phyloP scores from a whole-genome alignment of 2,888 invertebrate genomes.

The Eupithecia insigniata region DNA sequence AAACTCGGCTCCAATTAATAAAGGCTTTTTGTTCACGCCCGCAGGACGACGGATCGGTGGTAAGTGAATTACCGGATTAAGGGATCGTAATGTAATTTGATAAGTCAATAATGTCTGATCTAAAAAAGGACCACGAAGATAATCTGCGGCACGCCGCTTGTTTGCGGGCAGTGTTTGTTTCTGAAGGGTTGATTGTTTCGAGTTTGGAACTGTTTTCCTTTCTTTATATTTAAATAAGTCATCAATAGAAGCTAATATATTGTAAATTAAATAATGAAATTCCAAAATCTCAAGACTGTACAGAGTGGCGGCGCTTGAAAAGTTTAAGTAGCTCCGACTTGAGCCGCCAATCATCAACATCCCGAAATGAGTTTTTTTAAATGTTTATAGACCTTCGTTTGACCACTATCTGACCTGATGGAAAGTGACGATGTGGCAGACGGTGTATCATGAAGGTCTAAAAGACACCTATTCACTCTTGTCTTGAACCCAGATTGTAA shows the following conservation, averaged over 20 bases:
- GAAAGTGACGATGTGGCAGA: too few species aligned
- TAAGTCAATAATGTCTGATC: slow-evolving; percentile 25
- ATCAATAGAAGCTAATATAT: neutral
- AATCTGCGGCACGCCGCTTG: slow-evolving; percentile 12
- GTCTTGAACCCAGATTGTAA: too few species aligned
- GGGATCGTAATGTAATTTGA: slow-evolving; percentile 28
- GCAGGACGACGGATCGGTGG: slow-evolving; percentile 83
- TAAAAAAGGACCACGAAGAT: slow-evolving; percentile 13
- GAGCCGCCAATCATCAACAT: too few species aligned
- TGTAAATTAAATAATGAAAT: neutral
- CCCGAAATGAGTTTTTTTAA: neutral
- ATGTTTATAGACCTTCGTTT: too few species aligned
- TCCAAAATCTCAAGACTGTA: too few species aligned
- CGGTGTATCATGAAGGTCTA: too few species aligned
- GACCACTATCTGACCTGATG: too few species aligned
- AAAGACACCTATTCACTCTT: too few species aligned
- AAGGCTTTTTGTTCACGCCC: slow-evolving; percentile 75
- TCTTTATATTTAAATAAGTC: neutral
- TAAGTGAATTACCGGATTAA: slow-evolving; percentile 62
- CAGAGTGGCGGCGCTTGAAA: too few species aligned
- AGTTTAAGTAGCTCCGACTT: too few species aligned
- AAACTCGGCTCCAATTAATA: slow-evolving; percentile 45
- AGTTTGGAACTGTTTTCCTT: neutral
- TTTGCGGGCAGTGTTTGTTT: slow-evolving; percentile 27
- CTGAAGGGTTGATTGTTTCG: slow-evolving; percentile 1